Base-by-base conservation (phyloP, 2,113 vertebrate genomes). In the Benitochromis conjunctus region DNA sequence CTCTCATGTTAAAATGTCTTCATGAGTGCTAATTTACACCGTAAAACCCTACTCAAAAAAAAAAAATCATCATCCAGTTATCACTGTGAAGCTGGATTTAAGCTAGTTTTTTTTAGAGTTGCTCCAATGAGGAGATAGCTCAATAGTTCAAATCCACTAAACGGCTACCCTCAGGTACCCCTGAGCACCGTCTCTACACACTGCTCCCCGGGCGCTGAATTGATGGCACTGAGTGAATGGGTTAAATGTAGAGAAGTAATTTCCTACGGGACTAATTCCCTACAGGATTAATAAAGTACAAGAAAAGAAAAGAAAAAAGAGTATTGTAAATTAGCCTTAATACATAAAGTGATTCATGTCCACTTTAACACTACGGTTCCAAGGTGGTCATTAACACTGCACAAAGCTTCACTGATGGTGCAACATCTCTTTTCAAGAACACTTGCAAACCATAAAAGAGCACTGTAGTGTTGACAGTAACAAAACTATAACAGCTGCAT, bases 1-100 rank as follows among this genome's bases (percentile, higher is more conserved):
- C 0, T 64, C 60, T 31, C 0, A n/a, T 64, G 34, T 64, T 38
- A 0, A 64, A 64, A 21, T 64, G 60, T 38, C n/a, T n/a, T n/a
- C n/a, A n/a, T n/a, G n/a, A n/a, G n/a, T n/a, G n/a, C 0, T 64
- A 64, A 38, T 38, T 64, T 64, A 38, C 38, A 64, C 60, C 34
- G 38, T 21, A 64, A 18, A 38, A 21, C 34, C 34, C 34, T 64
- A 38, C 11, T 21, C 6, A 21, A 6, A 31, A 34, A 6, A 31
- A 34, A 66, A 66, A 66, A 66, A 66, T 38, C 13, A 69, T 16
- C 5, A 43, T 43, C 38, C 19, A 13, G 60, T 38, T 66, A 38
- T 21, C 34, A 21, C 60, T 38, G 38, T 41, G 60, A 66, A 66
- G 34, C 60, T 66, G 38, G 34, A 66, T 38, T 64, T 38, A 64